phyloP scores from a whole-genome alignment of 1,140 invertebrate species.

The Drosophila takahashii region DNA sequence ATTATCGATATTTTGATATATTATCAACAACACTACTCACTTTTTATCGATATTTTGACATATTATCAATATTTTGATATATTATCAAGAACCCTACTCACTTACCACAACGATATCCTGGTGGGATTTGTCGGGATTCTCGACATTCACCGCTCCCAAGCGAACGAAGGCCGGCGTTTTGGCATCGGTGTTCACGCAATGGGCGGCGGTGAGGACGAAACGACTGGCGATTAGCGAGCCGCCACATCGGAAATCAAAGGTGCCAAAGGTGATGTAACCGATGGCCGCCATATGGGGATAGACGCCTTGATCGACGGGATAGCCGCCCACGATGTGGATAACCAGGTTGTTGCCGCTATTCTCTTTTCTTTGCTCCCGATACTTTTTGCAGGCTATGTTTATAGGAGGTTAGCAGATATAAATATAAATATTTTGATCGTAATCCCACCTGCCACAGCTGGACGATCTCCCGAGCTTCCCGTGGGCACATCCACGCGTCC shows the following conservation, averaged over 20 bases:
- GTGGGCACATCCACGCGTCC: conserved; percentile 14
- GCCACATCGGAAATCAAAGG: conserved; percentile 85
- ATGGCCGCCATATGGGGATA: conserved; percentile 83
- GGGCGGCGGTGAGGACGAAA: conserved; percentile 89
- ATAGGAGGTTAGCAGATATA: not conserved
- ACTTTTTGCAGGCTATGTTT: conserved; percentile 41
- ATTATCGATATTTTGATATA: too few species aligned
- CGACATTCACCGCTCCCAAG: conserved; percentile 66
- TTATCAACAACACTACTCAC: too few species aligned
- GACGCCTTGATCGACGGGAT: conserved; percentile 53
- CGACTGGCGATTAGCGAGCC: conserved; percentile 85
- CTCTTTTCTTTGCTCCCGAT: conserved; percentile 1
- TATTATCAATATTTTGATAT: too few species aligned
- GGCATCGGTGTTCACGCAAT: conserved; percentile 87
- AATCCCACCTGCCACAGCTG: conserved; percentile 12
- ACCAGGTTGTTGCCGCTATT: conserved; percentile 14
- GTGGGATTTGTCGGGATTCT: conserved; percentile 4
- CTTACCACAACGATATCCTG: conserved; percentile 58
- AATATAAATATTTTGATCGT: not conserved
- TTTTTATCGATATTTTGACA: too few species aligned
- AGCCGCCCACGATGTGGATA: conserved; percentile 67
- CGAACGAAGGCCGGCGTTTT: conserved; percentile 56
- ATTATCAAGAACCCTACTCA: too few species aligned
- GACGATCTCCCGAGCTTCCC: conserved; percentile 2
- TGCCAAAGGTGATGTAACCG: conserved; percentile 42